phyloP scores from a whole-genome alignment of 2,113 vertebrate genomes.

The Corynorhinus townsendii region DNA sequence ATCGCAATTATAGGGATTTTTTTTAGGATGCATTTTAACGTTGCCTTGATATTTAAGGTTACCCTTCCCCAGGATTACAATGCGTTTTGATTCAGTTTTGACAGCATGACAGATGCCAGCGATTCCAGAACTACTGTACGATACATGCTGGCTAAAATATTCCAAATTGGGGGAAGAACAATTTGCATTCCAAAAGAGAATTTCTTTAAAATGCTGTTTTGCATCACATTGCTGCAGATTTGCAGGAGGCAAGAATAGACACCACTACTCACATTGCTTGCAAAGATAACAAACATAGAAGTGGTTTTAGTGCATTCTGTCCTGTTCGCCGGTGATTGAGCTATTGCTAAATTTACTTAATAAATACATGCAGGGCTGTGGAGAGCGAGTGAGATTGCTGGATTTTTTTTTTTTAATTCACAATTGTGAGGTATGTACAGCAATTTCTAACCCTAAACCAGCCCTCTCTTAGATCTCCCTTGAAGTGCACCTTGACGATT shows the following conservation, averaged over 20 bases:
- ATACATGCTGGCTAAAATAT: slow-evolving; percentile 62
- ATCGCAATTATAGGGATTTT: slow-evolving; percentile 53
- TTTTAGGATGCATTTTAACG: slow-evolving; percentile 62
- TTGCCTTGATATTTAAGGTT: slow-evolving; percentile 59
- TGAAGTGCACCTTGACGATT: slow-evolving; percentile 51
- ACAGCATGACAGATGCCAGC: slow-evolving; percentile 61
- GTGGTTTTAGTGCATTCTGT: slow-evolving; percentile 54
- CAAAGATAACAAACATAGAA: slow-evolving; percentile 62
- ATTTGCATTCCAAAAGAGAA: slow-evolving; percentile 80
- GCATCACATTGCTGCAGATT: slow-evolving; percentile 75
- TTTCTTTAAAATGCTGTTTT: slow-evolving; percentile 72
- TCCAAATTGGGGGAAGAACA: slow-evolving; percentile 67
- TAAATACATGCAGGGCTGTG: slow-evolving; percentile 68
- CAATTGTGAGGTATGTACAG: slow-evolving; percentile 32
- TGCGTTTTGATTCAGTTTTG: slow-evolving; percentile 66
- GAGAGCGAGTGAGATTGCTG: slow-evolving; percentile 53
- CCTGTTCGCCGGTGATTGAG: slow-evolving; percentile 62
- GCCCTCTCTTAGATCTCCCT: slow-evolving; percentile 44
- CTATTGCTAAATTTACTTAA: slow-evolving; percentile 69
- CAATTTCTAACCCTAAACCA: slow-evolving; percentile 45
- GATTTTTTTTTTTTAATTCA: slow-evolving; percentile 34
- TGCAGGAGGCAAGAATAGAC: slow-evolving; percentile 68
- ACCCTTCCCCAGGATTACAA: slow-evolving; percentile 42
- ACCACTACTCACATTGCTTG: slow-evolving; percentile 54
- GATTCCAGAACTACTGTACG: slow-evolving; percentile 75